phyloP scores from a whole-genome alignment of 2,797 vertebrate genomes.

The Hippoglossus hippoglossus region DNA sequence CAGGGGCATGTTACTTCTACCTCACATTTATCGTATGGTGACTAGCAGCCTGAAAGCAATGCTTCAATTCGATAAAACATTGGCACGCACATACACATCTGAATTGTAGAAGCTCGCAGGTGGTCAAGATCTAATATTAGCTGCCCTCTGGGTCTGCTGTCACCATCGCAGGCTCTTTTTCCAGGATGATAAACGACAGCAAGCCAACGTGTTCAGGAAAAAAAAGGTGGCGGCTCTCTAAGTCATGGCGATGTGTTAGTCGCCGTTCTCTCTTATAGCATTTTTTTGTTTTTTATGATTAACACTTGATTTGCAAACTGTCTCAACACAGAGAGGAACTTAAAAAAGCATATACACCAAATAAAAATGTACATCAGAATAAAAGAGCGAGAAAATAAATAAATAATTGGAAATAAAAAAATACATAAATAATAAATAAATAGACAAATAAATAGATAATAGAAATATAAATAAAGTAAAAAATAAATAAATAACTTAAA shows the following conservation, averaged over 20 bases:
- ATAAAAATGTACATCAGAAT: no score
- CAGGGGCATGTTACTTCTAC: slow-evolving; percentile 5
- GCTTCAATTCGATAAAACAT: slow-evolving; percentile 14
- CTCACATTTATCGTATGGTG: background rate
- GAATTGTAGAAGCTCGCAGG: background rate
- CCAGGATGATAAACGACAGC: background rate
- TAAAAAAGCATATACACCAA: no score
- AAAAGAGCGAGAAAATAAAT: no score
- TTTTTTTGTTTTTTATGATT: no score
- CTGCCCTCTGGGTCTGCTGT: slow-evolving; percentile 14
- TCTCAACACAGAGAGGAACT: no score
- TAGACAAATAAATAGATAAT: no score
- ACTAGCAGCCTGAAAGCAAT: slow-evolving; percentile 12
- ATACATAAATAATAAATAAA: no score
- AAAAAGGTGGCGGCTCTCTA: background rate
- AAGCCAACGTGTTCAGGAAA: background rate
- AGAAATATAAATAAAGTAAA: no score
- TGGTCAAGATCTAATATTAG: slow-evolving; percentile 4
- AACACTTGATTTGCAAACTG: no score
- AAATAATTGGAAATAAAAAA: no score
- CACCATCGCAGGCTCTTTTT: slow-evolving; percentile 13
- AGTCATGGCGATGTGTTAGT: background rate
- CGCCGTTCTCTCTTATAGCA: background rate
- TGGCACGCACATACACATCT: slow-evolving; percentile 4
- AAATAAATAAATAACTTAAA: no score